Conservation (phyloP, 2,888 invertebrate species). For the Tholera decimalis region DNA sequence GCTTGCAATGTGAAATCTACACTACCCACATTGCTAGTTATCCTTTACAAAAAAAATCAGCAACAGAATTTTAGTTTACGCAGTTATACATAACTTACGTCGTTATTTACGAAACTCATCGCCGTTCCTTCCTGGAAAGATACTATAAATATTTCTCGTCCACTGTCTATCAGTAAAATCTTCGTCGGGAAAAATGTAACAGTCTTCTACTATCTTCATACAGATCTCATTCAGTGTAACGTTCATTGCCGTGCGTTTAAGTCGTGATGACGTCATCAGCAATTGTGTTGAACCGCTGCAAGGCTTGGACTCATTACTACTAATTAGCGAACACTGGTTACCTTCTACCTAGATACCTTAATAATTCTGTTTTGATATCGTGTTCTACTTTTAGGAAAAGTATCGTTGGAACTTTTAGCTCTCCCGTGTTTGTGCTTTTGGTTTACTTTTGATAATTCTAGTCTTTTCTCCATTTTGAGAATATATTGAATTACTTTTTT, state of each 20-base stretch:
- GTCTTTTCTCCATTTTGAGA: not conserved
- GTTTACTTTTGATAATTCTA: not conserved
- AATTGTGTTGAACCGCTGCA: constrained; percentile 69
- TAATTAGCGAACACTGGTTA: constrained; percentile 73
- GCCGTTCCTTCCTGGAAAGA: constrained; percentile 46
- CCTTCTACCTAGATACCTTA: constrained; percentile 64
- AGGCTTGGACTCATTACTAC: constrained; percentile 70
- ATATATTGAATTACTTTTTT: no score
- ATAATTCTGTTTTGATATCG: constrained; percentile 54
- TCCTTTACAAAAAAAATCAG: no score
- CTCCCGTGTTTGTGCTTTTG: not conserved
- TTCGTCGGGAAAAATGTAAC: constrained; percentile 44
- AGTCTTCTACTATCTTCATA: constrained; percentile 43
- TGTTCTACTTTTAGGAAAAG: constrained; percentile 54
- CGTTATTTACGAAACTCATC: constrained; percentile 7
- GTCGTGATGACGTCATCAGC: constrained; percentile 68
- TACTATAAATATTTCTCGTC: constrained; percentile 41
- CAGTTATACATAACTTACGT: no score
- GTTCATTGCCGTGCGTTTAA: constrained; percentile 62
- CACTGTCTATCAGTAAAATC: constrained; percentile 36
- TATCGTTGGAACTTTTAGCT: not conserved
- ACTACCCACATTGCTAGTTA: no score
- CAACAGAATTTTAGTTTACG: no score
- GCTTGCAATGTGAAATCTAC: no score
- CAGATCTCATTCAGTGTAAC: constrained; percentile 59